phyloP scores from a whole-genome alignment of 2,888 invertebrate genomes.

The Mesorhabditis sp. region DNA sequence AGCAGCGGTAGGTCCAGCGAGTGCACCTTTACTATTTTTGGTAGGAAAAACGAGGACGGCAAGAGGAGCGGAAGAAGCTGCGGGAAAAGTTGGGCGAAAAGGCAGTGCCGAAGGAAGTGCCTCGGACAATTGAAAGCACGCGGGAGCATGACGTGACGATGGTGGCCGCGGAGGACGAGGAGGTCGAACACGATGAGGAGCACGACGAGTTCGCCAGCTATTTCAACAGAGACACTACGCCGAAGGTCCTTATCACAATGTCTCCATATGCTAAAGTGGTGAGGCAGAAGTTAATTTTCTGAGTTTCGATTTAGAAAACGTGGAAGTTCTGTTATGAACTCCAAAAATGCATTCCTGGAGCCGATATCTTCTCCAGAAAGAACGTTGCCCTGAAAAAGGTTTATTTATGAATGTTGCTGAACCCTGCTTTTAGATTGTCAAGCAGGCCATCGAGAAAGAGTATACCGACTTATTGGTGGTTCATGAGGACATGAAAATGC shows the following conservation, averaged over 20 bases:
- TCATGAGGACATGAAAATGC: conserved; percentile 86
- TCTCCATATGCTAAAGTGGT: conserved; percentile 80
- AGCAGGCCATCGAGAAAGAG: conserved; percentile 73
- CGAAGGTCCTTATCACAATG: conserved; percentile 92
- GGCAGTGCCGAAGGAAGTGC: conserved; percentile 69
- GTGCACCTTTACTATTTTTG: conserved; percentile 9
- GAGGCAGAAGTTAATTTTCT: conserved; percentile 25
- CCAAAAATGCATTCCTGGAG: conserved; percentile 84
- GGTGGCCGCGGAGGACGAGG: conserved; percentile 70
- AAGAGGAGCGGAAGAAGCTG: conserved; percentile 40
- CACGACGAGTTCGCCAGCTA: conserved; percentile 85
- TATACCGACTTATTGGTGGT: conserved; percentile 86
- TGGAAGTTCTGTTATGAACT: conserved; percentile 84
- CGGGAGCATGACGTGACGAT: conserved; percentile 87
- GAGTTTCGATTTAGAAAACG: conserved; percentile 37
- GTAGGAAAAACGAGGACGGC: conserved; percentile 49
- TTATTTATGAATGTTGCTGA: conserved; percentile 4
- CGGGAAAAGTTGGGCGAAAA: conserved; percentile 52
- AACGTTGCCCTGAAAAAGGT: conserved; percentile 88
- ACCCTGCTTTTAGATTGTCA: conserved; percentile 62
- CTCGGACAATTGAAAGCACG: conserved; percentile 87
- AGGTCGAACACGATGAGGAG: conserved; percentile 65
- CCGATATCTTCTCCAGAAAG: conserved; percentile 78
- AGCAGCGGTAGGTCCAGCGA: background rate
- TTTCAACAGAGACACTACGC: conserved; percentile 79